Conservation (phyloP, 1,140 invertebrate genomes). For the Psilanteris sp. region DNA sequence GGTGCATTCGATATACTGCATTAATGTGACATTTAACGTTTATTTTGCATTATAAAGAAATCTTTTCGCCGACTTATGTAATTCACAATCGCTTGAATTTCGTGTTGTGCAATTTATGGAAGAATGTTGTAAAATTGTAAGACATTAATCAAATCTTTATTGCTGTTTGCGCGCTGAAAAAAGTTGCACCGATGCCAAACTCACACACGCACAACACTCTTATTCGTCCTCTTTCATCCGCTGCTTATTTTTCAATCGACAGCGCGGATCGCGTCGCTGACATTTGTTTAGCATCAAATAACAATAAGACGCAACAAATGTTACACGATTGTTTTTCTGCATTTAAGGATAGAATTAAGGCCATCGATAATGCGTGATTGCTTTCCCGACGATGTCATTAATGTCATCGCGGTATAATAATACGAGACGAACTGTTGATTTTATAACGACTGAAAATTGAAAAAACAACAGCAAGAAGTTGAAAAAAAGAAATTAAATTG, state of each 20-base stretch:
- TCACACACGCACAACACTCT: conserved; percentile 33
- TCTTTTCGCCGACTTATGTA: conserved; percentile 50
- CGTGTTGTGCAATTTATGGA: conserved; percentile 53
- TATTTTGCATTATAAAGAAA: conserved; percentile 49
- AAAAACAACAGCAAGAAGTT: too few species aligned
- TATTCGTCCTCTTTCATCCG: conserved; percentile 14
- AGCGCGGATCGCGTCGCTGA: conserved; percentile 26
- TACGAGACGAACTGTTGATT: too few species aligned
- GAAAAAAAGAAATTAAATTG: background rate
- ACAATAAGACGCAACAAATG: conserved; percentile 23
- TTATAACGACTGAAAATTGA: too few species aligned
- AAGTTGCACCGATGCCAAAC: conserved; percentile 7
- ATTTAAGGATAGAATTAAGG: conserved; percentile 32
- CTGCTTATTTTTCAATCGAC: conserved; percentile 24
- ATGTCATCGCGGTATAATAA: background rate
- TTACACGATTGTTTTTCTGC: conserved; percentile 27
- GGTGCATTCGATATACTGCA: conserved; percentile 34
- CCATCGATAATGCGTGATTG: conserved; percentile 22
- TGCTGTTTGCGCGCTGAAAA: conserved; percentile 29
- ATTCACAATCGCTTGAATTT: conserved; percentile 55
- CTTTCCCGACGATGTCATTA: conserved; percentile 5
- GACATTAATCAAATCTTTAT: conserved; percentile 60
- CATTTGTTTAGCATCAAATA: conserved; percentile 44
- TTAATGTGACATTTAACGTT: conserved; percentile 62
- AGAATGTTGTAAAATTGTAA: conserved; percentile 59